These are phyloP conservation scores for Microtus montanus DNA, from an alignment of 2,113 vertebrate species.

Conservation along the genomic window DNA sequence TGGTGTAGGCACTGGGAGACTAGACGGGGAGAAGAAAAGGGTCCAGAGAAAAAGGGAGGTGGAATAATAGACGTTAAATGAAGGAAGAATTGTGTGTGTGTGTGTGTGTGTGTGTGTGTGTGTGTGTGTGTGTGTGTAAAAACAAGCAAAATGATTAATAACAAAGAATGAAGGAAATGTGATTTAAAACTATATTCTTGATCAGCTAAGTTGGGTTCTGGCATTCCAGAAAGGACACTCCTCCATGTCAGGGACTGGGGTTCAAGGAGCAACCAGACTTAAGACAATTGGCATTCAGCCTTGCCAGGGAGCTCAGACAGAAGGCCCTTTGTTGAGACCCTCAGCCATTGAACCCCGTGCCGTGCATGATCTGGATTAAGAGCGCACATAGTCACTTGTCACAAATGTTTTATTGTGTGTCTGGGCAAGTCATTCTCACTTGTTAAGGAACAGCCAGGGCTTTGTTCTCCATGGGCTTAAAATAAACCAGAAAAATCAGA, in stretches of 20 bases:
- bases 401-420: conserved; percentile 80
- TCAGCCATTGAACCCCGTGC: conserved; percentile 58
- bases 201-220: background rate
- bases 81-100: background rate
- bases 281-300: conserved; percentile 68
- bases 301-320: conserved; percentile 53
- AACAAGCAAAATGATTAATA: background rate
- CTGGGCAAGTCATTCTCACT: conserved; percentile 76
- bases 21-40: background rate
- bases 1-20: background rate
- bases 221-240: conserved; percentile 29
- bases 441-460: conserved; percentile 67
- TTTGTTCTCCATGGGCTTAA: conserved; percentile 73
- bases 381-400: conserved; percentile 42
- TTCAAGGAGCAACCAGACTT: conserved; percentile 53
- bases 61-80: background rate
- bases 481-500: conserved; percentile 75
- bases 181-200: conserved; percentile 1
- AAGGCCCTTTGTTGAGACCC: conserved; percentile 66
- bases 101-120: too few relatives aligned
- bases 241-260: background rate
- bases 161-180: background rate
- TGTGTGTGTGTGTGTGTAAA: background rate
- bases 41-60: too few relatives aligned
- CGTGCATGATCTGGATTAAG: conserved; percentile 55